These are phyloP conservation scores for Reticulitermes speratus DNA, from an alignment of 1,140 invertebrate species.

Conservation along the genomic window DNA sequence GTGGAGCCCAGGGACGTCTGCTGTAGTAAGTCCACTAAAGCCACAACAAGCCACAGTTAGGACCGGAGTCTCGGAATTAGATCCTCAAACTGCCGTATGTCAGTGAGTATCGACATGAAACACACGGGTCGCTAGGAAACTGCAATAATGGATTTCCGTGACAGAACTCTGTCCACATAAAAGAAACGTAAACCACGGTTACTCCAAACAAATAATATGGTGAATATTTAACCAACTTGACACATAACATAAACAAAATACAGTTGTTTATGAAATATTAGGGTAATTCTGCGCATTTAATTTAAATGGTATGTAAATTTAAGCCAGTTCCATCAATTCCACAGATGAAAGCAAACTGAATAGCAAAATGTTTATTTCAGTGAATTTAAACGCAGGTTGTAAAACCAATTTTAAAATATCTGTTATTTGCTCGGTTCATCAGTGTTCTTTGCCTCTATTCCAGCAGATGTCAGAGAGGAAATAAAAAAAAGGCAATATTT, in stretches of 20 bases:
- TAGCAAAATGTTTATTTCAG: conserved; percentile 11
- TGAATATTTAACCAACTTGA: neutral
- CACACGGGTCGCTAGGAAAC: neutral
- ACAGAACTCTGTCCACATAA: neutral
- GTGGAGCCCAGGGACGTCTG: too few species aligned
- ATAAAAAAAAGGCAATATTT: neutral
- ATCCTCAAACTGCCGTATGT: too few species aligned
- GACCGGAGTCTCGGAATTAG: too few species aligned
- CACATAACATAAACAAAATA: neutral
- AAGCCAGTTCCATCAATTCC: neutral
- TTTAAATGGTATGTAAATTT: neutral
- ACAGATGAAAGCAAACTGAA: neutral
- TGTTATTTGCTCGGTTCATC: neutral
- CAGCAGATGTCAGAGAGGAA: neutral
- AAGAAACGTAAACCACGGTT: neutral
- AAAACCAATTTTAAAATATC: conserved; percentile 15
- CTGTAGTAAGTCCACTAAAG: too few species aligned
- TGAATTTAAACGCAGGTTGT: neutral
- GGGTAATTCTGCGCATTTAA: neutral
- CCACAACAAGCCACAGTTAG: too few species aligned
- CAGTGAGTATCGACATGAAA: too few species aligned
- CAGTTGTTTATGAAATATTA: neutral
- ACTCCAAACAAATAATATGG: neutral
- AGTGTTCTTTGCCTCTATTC: neutral
- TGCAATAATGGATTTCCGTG: neutral